Evolutionary conservation across 2,888 invertebrate genomes (phyloP), one percentile per base, ranked within the genome.

Genomic region (Aproaerema taeniolella): DNA sequence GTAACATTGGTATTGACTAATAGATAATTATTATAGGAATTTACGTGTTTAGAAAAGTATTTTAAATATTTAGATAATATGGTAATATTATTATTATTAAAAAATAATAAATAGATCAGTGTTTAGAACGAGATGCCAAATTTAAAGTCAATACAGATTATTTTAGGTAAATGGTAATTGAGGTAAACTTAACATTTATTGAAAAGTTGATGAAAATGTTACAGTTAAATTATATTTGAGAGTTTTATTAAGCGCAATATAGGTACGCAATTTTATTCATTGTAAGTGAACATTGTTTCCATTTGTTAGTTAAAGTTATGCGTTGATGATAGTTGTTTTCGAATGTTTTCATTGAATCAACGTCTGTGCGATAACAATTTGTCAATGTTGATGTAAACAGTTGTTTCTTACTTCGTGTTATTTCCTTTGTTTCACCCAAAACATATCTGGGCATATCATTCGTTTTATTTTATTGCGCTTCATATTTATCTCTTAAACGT

Each of bases 91-190:
- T 20, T 20, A 71, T 76, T 76, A 81, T 76, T 64, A 73, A 69
- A 64, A 63, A 53, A 69, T 67, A 76, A 74, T 81, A 67, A 76
- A 74, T 81, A 81, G 82, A 79, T 85, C 83, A 77, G 81, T 85
- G 85, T 86, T 82, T 86, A 86, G 85, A 73, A 80, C 73, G 82
- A 86, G 85, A 82, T 89, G 90, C 90, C 89, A 90, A 90, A 90
- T 89, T 83, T 81, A 87, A 89, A 89, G 90, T 90, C 89, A 89
- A 89, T 89, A 90, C 89, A 80, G 79, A 78, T 87, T 88, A 87
- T 81, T 83, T 86, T 86, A 88, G 87, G 88, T 88, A 88, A 87
- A 88, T 70, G 65, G 67, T 85, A 83, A 83, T 76, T 81, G 80
- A 82, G 69, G 67, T 81, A 82, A 82, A 79, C 79, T 78, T 82